These are phyloP conservation scores for Thelaira solivaga DNA, from an alignment of 2,888 invertebrate species.

Conservation along the genomic window DNA sequence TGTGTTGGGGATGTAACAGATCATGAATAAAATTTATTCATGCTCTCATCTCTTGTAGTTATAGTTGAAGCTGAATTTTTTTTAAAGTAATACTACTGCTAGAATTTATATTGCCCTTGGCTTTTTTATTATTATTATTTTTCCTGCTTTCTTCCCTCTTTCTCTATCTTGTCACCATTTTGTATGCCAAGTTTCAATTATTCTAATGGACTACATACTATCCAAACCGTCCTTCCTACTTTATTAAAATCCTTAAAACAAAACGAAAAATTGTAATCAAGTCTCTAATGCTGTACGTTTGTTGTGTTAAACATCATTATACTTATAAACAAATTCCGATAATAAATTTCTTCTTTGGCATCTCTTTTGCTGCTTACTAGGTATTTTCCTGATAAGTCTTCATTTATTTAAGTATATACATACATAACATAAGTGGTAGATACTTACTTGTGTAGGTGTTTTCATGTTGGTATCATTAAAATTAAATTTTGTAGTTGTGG, in stretches of 20 bases:
- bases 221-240: neutral
- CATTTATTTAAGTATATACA: neutral
- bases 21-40: too few species aligned
- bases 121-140: too few species aligned
- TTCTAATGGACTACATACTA: neutral
- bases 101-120: neutral
- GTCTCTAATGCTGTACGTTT: neutral
- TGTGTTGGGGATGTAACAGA: too few species aligned
- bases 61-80: too few species aligned
- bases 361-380: neutral
- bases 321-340: neutral
- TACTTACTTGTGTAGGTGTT: neutral
- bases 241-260: neutral
- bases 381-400: conserved; percentile 1
- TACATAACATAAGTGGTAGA: neutral
- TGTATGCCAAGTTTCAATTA: neutral
- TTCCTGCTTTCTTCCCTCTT: neutral
- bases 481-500: conserved; percentile 12
- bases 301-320: neutral
- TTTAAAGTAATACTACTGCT: too few species aligned
- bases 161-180: neutral
- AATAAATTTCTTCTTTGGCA: conserved; percentile 13
- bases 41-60: too few species aligned
- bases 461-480: conserved; percentile 7
- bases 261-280: conserved; percentile 6